Conservation (phyloP, 2,113 vertebrate species). For the Oxyruncus cristatus region DNA sequence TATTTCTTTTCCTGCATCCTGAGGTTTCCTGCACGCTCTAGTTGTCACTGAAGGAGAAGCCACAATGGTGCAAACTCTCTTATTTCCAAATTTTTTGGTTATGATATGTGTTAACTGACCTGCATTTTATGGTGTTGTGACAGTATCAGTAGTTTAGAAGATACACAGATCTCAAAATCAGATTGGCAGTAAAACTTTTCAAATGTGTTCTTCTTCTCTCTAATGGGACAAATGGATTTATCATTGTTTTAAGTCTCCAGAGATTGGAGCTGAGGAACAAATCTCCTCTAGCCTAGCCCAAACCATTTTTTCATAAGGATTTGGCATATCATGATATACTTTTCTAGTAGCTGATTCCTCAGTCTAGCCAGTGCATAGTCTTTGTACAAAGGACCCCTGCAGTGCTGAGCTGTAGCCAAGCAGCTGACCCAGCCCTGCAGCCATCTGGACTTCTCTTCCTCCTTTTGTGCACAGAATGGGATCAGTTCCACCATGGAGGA, state of each 20-base stretch:
- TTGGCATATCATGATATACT: background rate
- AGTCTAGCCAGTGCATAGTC: background rate
- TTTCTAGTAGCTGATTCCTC: background rate
- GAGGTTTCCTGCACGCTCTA: background rate
- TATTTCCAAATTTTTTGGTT: background rate
- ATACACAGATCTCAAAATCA: background rate
- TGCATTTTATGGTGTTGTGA: background rate
- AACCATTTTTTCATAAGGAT: background rate
- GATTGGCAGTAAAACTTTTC: background rate
- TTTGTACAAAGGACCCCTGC: constrained; percentile 26
- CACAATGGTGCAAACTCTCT: background rate
- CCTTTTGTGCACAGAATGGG: constrained; percentile 46
- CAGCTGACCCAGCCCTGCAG: constrained; percentile 7
- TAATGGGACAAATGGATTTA: background rate
- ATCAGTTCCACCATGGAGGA: constrained; percentile 26
- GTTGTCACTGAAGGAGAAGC: background rate
- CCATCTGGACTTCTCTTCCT: constrained; percentile 61
- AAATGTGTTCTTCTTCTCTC: background rate
- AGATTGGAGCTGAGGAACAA: background rate
- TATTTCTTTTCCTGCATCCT: background rate
- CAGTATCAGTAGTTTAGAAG: background rate
- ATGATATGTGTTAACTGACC: background rate
- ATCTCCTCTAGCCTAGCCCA: background rate
- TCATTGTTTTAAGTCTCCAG: background rate
- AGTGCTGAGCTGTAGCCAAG: constrained; percentile 43